Percentiles rank a stretch among this genome's conserved stretches.
Conservation (phyloP, 2,888 invertebrate genomes). For the Ornithoptera alexandrae region DNA sequence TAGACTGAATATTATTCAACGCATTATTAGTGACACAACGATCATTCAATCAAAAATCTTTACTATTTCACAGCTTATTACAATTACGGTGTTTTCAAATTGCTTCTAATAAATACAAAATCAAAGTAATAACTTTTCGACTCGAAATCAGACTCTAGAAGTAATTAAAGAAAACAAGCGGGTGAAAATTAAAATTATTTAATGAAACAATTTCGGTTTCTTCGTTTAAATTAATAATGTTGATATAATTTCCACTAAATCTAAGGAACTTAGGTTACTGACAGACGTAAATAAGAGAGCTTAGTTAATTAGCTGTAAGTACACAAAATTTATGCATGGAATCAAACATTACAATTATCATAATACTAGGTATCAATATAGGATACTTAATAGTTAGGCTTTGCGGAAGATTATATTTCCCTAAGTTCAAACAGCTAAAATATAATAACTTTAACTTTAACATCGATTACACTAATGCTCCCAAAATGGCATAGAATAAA, state of each 20-base stretch:
- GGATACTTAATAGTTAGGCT: constrained; percentile 60
- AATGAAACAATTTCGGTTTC: constrained; percentile 75
- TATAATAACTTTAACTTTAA: constrained; percentile 55
- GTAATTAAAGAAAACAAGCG: constrained; percentile 36
- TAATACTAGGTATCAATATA: constrained; percentile 69
- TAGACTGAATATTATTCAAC: too few species aligned
- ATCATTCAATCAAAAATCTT: not conserved
- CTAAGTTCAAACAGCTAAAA: constrained; percentile 48
- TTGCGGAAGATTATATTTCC: constrained; percentile 54
- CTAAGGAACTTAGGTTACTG: constrained; percentile 68
- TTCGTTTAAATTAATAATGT: constrained; percentile 55
- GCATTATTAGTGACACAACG: not conserved
- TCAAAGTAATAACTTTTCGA: not conserved
- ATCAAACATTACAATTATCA: constrained; percentile 41
- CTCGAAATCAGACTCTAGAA: not conserved
- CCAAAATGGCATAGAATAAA: constrained; percentile 51
- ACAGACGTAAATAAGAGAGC: constrained; percentile 64
- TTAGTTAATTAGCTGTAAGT: constrained; percentile 70
- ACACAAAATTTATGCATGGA: constrained; percentile 49
- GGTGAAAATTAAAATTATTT: constrained; percentile 75
- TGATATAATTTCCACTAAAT: constrained; percentile 68
- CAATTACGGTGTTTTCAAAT: not conserved
- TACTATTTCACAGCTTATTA: not conserved
- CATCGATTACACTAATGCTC: constrained; percentile 61
- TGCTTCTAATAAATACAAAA: not conserved